Conservation (phyloP, 2,113 vertebrate species). For the Cyprinodon tularosa region DNA sequence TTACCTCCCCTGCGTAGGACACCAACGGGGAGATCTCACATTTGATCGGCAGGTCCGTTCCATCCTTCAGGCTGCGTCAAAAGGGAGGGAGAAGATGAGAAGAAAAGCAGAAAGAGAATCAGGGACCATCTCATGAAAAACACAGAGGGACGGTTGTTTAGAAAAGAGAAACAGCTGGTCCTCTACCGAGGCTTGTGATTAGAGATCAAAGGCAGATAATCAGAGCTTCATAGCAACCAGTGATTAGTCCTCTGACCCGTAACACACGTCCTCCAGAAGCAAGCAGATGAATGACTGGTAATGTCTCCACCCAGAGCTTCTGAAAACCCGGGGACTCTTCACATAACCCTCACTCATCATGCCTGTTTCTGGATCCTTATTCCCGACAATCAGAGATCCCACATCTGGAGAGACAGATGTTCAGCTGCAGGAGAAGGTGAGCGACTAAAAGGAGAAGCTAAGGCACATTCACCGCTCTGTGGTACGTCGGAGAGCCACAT, state of each 20-base stretch:
- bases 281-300: slow-evolving; percentile 49
- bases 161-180: slow-evolving; percentile 60
- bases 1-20: slow-evolving; percentile 96
- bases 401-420: slow-evolving; percentile 31
- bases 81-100: slow-evolving; percentile 1
- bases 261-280: slow-evolving; percentile 45
- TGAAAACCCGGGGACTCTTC: slow-evolving; percentile 4
- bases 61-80: slow-evolving; percentile 89
- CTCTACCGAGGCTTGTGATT: slow-evolving; percentile 61
- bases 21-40: slow-evolving; percentile 96
- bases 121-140: slow-evolving; percentile 19
- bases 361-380: slow-evolving; percentile 53
- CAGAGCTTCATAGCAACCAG: slow-evolving; percentile 36
- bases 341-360: slow-evolving; percentile 22
- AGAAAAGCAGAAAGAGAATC: slow-evolving; percentile 15
- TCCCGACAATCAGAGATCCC: slow-evolving; percentile 30
- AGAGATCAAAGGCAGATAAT: slow-evolving; percentile 57
- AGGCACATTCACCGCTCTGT: slow-evolving; percentile 38
- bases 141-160: slow-evolving; percentile 9
- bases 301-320: slow-evolving; percentile 16
- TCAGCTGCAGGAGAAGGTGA: slow-evolving; percentile 25
- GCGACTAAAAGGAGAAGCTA: slow-evolving; percentile 18
- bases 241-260: slow-evolving; percentile 55
- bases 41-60: slow-evolving; percentile 91
- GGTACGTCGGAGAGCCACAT: slow-evolving; percentile 52